phyloP scores from a whole-genome alignment of 2,113 vertebrate species.

The Sorex fumeus region DNA sequence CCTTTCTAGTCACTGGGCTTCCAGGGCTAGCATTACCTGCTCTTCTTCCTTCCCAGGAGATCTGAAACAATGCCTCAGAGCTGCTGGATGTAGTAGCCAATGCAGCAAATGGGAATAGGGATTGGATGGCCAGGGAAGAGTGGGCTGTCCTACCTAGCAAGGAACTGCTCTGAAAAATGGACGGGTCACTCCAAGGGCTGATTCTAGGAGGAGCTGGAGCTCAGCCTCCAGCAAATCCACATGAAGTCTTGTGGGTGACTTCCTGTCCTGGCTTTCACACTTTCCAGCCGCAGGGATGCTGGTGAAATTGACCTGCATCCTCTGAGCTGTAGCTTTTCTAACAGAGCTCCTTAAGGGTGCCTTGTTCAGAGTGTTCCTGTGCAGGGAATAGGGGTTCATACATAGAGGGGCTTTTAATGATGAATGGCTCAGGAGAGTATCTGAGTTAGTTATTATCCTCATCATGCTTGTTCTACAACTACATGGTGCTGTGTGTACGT shows the following conservation, averaged over 20 bases:
- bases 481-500: no score
- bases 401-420: background rate
- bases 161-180: background rate
- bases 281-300: background rate
- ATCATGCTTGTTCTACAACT: background rate
- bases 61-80: background rate
- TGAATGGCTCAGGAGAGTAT: background rate
- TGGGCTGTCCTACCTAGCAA: background rate
- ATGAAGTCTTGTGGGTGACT: fast-evolving
- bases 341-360: background rate
- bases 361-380: background rate
- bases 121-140: no score
- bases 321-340: background rate
- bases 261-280: background rate
- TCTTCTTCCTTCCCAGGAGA: background rate
- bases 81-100: background rate
- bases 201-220: background rate
- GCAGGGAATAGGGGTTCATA: background rate
- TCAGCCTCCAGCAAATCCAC: background rate
- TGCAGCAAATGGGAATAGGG: constrained; percentile 1
- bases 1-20: background rate
- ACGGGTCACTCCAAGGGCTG: background rate
- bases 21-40: background rate
- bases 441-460: background rate
- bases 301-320: background rate